Conservation (phyloP, 2,113 vertebrate species). For the Setophaga kirtlandii region DNA sequence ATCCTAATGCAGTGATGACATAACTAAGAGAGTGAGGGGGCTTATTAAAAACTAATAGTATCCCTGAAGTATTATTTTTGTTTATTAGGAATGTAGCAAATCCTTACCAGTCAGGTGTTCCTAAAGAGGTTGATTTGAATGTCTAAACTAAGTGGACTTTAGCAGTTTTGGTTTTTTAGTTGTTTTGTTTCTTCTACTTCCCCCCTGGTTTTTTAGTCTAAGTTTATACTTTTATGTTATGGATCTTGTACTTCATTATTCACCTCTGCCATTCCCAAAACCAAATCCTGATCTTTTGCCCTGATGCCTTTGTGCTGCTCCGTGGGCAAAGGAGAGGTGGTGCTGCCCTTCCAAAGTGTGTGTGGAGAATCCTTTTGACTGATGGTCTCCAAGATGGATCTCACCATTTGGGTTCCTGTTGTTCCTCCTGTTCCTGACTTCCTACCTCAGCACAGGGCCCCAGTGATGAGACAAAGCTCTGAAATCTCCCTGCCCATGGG, state of each 20-base stretch:
- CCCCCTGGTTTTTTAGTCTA: neutral
- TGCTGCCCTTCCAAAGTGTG: neutral
- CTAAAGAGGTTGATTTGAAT: neutral
- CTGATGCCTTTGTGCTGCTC: neutral
- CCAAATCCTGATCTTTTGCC: neutral
- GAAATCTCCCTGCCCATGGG: rapidly evolving
- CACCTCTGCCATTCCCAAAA: neutral
- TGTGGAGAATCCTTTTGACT: neutral
- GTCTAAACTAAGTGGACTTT: neutral
- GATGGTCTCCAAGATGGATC: neutral
- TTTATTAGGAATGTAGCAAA: neutral
- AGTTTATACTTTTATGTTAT: neutral
- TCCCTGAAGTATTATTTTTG: neutral
- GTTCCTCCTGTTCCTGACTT: neutral
- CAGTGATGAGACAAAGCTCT: neutral
- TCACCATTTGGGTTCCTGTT: rapidly evolving
- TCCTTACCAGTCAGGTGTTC: neutral
- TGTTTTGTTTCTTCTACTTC: neutral
- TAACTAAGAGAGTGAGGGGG: neutral
- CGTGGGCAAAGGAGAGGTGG: neutral
- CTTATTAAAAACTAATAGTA: neutral
- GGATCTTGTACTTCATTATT: neutral
- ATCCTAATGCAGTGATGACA: slow-evolving; percentile 7
- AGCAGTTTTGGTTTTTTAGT: neutral
- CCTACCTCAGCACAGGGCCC: neutral